Conservation (phyloP, 2,113 vertebrate species). For the Phalacrocorax pelagicus region DNA sequence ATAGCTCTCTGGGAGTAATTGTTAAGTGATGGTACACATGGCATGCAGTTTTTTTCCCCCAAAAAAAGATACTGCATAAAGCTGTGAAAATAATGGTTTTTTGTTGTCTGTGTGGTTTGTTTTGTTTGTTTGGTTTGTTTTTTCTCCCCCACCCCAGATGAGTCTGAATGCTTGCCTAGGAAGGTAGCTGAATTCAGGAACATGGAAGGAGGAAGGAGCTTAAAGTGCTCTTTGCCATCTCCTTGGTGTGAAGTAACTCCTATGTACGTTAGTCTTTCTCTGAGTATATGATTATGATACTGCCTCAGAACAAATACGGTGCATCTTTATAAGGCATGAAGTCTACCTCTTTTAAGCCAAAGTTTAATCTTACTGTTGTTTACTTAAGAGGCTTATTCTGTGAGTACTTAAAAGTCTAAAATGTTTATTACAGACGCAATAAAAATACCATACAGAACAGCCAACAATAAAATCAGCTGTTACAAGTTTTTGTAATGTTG, state of each 20-base stretch:
- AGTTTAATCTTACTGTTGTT: background rate
- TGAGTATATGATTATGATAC: background rate
- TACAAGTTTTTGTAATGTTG: background rate
- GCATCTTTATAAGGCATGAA: background rate
- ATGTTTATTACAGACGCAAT: background rate
- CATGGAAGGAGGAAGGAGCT: background rate
- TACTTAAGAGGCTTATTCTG: background rate
- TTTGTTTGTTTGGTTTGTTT: too few relatives aligned
- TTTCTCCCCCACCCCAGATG: too few relatives aligned
- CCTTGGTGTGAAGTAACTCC: background rate
- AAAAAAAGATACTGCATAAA: background rate
- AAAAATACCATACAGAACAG: background rate
- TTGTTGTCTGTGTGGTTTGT: too few relatives aligned
- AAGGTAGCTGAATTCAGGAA: background rate
- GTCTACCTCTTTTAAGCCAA: background rate
- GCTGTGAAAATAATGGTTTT: background rate
- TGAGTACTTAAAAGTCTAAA: background rate
- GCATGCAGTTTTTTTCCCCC: background rate
- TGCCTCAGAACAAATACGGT: background rate
- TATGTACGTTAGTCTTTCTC: background rate
- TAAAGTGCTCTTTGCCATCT: background rate
- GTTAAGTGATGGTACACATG: background rate
- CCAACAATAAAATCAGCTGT: background rate
- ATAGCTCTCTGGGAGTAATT: background rate
- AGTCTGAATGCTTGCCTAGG: background rate